These are phyloP conservation scores for Drosophila fulvimacula DNA, from an alignment of 2,888 invertebrate species.

Conservation along the genomic window DNA sequence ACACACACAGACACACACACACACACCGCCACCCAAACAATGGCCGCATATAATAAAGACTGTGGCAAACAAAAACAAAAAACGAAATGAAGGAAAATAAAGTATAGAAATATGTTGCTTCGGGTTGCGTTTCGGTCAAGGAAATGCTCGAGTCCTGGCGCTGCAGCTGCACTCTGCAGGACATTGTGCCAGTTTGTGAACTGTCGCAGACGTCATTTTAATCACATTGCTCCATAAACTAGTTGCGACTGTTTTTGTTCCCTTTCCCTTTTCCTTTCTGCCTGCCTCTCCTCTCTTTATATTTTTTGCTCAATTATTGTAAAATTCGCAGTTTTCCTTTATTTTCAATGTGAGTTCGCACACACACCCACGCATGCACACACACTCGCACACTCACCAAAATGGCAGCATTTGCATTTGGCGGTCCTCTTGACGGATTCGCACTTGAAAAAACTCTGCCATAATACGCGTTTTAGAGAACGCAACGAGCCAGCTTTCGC, in stretches of 20 bases:
- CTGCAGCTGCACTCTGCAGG: slow-evolving; percentile 43
- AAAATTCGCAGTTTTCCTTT: slow-evolving; percentile 31
- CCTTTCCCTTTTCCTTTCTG: neutral
- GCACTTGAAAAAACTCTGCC: slow-evolving; percentile 63
- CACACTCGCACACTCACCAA: neutral
- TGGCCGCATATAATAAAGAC: slow-evolving; percentile 65
- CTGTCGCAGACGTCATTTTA: slow-evolving; percentile 68
- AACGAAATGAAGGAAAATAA: slow-evolving; percentile 12
- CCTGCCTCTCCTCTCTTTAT: neutral
- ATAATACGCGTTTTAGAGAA: slow-evolving; percentile 37
- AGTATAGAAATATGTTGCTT: slow-evolving; percentile 50
- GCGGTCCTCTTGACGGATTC: slow-evolving; percentile 64
- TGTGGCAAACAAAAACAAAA: slow-evolving; percentile 19
- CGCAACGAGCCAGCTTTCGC: slow-evolving; percentile 18
- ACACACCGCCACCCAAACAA: slow-evolving; percentile 52
- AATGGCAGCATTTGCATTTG: slow-evolving; percentile 68
- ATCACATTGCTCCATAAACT: slow-evolving; percentile 68
- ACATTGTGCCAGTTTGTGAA: slow-evolving; percentile 70
- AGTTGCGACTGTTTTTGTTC: slow-evolving; percentile 31
- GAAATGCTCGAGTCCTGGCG: slow-evolving; percentile 55
- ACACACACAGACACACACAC: slow-evolving; percentile 25
- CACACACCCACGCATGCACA: slow-evolving; percentile 8
- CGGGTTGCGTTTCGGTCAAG: slow-evolving; percentile 75
- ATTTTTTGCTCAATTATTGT: slow-evolving; percentile 39
- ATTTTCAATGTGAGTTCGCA: slow-evolving; percentile 6